A percentile compares a stretch with the other conserved stretches of the same genome.
Evolutionary conservation across 1,140 invertebrate genomes (phyloP).

Genomic region (Bombus sibiricus): DNA sequence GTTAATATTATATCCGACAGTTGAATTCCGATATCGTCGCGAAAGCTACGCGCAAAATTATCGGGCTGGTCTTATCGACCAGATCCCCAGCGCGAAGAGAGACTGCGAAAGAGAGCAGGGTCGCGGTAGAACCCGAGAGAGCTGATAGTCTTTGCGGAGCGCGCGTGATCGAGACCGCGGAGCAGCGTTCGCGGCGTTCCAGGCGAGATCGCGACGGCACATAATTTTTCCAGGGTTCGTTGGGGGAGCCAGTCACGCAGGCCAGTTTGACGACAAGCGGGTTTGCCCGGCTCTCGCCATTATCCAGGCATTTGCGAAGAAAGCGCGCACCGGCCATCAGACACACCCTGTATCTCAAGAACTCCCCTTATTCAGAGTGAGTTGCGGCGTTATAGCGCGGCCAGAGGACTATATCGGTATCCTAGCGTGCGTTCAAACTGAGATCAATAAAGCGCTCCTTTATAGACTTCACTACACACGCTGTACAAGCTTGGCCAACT

Average conservation of each 20-base stretch:
- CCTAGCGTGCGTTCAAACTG: slow-evolving; percentile 81
- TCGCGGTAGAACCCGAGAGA: neutral
- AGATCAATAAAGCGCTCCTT: slow-evolving; percentile 83
- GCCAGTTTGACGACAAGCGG: slow-evolving; percentile 37
- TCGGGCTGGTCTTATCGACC: slow-evolving; percentile 18
- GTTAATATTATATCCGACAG: slow-evolving; percentile 11
- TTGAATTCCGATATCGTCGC: slow-evolving; percentile 4
- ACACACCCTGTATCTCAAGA: slow-evolving; percentile 51
- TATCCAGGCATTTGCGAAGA: slow-evolving; percentile 33
- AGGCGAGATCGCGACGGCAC: slow-evolving; percentile 3
- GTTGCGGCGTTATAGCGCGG: slow-evolving; percentile 32
- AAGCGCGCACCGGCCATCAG: slow-evolving; percentile 24
- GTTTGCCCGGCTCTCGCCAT: slow-evolving; percentile 13
- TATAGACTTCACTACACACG: slow-evolving; percentile 81
- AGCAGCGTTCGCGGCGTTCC: neutral
- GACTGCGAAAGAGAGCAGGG: neutral
- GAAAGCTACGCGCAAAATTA: slow-evolving; percentile 9
- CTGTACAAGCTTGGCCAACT: slow-evolving; percentile 78
- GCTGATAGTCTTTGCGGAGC: neutral
- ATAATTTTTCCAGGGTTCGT: slow-evolving; percentile 18
- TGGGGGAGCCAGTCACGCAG: slow-evolving; percentile 32
- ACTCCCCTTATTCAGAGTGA: slow-evolving; percentile 48
- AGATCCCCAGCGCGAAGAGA: neutral
- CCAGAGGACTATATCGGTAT: slow-evolving; percentile 77
- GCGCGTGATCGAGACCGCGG: neutral